Conservation (phyloP, 2,888 invertebrate genomes). For the Oegoconia quadripuncta region DNA sequence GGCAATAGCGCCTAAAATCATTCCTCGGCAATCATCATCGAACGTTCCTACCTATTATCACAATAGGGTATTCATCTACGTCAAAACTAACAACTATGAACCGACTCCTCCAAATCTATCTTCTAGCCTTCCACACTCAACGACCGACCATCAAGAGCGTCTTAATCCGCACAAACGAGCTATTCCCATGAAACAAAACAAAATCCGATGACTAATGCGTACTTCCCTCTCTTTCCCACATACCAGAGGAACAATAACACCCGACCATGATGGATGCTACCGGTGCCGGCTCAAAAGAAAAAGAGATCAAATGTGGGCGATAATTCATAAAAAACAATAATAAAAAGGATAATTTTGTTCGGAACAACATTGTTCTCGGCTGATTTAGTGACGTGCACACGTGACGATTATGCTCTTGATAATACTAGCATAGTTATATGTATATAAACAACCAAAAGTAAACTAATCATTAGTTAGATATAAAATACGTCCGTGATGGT, state of each 20-base stretch:
- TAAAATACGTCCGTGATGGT: no score
- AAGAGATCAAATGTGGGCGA: slow-evolving; percentile 59
- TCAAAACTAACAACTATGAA: slow-evolving; percentile 6
- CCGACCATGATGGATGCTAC: slow-evolving; percentile 62
- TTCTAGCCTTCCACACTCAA: slow-evolving; percentile 3
- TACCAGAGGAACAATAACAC: slow-evolving; percentile 57
- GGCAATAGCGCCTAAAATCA: not conserved
- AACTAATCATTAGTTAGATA: no score
- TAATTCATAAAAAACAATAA: slow-evolving; percentile 71
- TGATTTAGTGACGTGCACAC: slow-evolving; percentile 39
- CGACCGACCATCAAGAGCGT: slow-evolving; percentile 15
- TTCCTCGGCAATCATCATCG: not conserved
- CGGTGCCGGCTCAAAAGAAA: slow-evolving; percentile 56
- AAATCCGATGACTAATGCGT: slow-evolving; percentile 52
- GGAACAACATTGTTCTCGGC: slow-evolving; percentile 51
- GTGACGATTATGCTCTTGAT: not conserved
- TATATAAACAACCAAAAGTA: not conserved
- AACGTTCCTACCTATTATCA: not conserved
- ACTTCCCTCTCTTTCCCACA: slow-evolving; percentile 29
- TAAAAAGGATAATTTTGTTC: slow-evolving; percentile 54
- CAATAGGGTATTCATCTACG: slow-evolving; percentile 7
- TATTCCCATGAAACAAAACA: slow-evolving; percentile 53
- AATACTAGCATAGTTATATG: not conserved
- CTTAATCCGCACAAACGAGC: slow-evolving; percentile 53
- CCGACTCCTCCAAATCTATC: slow-evolving; percentile 11